phyloP scores from a whole-genome alignment of 2,888 invertebrate genomes.

The Lutraria lutraria region DNA sequence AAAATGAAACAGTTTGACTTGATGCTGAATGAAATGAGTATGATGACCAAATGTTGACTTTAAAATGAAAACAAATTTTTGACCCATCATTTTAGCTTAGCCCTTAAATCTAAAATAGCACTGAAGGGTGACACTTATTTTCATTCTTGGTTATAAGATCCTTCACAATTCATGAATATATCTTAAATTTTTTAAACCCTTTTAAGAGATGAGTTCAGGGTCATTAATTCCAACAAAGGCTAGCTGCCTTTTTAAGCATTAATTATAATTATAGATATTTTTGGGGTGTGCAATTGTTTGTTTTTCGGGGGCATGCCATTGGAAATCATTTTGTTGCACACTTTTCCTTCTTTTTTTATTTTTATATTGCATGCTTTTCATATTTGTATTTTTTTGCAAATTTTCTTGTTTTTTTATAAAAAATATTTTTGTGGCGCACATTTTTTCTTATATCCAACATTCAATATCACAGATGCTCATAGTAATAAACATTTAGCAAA shows the following conservation, averaged over 20 bases:
- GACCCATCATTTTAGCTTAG: neutral
- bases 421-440: neutral
- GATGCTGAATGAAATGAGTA: neutral
- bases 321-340: neutral
- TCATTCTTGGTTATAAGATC: neutral
- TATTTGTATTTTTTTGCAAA: neutral
- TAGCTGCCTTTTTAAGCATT: neutral
- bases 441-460: too few species aligned
- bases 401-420: neutral
- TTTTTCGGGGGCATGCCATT: neutral
- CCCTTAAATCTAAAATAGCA: neutral
- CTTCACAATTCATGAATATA: neutral
- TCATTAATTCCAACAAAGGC: neutral
- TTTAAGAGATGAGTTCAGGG: neutral
- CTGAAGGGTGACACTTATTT: neutral
- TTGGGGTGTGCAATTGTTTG: neutral
- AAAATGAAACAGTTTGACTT: too few species aligned
- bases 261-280: neutral
- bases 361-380: neutral
- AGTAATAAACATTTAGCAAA: too few species aligned
- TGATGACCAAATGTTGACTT: too few species aligned
- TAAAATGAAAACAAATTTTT: too few species aligned
- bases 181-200: neutral
- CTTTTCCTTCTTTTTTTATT: neutral
- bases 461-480: too few species aligned